Evolutionary conservation across 2,888 invertebrate genomes (phyloP), one percentile per base, ranked within the genome.

Genomic region (Tanytarsus gracilentus): DNA sequence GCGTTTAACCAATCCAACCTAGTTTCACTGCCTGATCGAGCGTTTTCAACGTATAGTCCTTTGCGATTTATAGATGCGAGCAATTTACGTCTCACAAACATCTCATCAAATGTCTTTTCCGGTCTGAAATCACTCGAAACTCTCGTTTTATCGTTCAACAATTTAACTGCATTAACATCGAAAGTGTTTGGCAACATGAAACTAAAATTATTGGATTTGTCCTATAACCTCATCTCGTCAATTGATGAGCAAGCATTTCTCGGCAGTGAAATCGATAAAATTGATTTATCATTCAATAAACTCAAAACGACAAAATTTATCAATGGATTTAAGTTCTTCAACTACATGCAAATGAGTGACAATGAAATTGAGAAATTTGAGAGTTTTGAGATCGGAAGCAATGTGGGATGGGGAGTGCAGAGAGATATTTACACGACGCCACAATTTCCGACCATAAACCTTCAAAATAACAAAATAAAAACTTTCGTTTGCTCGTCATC

Each of bases 251-350:
- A 9, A n/a, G 16, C 55, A 2, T 55, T 55, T 33, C 6, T n/a
- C 16, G 40, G 16, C 16, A 14, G 36, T 14, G 14, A 23, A n/a
- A 55, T 55, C 11, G 55, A 55, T 11, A 55, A 25, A 8, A 40
- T 55, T 9, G 27, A 55, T 25, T 25, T 55, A 8, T 39, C 55
- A 26, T 55, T 55, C 16, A 55, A 55, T 18, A 39, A 36, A 26
- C 5, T 55, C 7, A 55, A 55, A 14, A 25, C 39, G 9, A 25
- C 26, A 6, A 25, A 7, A 4, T 55, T 55, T n/a, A 9, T 26
- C 4, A 55, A 18, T 16, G 4, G 8, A 4, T 40, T 55, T 2
- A 39, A 40, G 16, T 39, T 14, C 18, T 55, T 55, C 11, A 26
- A 25, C 25, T 1, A 16, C 4, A 14, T 55, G 36, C 18, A 39